A percentile compares a stretch with the other conserved stretches of the same genome.
phyloP scores from a whole-genome alignment of 2,113 vertebrate species.

The Rhinogobius similis region DNA sequence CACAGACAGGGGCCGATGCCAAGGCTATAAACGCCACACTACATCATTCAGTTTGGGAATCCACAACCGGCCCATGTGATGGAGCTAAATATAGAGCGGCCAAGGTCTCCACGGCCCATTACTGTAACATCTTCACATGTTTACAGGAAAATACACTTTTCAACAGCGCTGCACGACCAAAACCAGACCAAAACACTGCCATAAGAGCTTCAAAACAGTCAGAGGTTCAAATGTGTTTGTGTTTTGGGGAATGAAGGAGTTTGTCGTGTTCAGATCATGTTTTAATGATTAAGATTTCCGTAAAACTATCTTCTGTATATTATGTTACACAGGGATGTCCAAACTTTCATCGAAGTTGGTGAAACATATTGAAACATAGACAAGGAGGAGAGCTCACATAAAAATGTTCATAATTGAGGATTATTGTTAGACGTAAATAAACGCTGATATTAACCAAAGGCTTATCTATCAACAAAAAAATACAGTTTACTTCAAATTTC shows the following conservation, averaged over 20 bases:
- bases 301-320: too few relatives aligned
- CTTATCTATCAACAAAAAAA: too few relatives aligned
- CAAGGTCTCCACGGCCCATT: background rate
- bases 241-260: background rate
- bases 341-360: too few relatives aligned
- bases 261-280: too few relatives aligned
- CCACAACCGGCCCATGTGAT: constrained; percentile 51
- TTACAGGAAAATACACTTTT: constrained; percentile 9
- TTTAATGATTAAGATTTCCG: too few relatives aligned
- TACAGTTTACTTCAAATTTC: too few relatives aligned
- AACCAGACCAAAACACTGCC: background rate
- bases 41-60: constrained; percentile 47
- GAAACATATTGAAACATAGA: too few relatives aligned
- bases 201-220: background rate
- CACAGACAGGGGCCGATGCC: background rate
- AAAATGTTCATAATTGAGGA: too few relatives aligned
- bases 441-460: too few relatives aligned
- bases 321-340: too few relatives aligned
- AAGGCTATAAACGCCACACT: constrained; percentile 26
- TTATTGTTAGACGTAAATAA: too few relatives aligned
- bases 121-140: constrained; percentile 23
- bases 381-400: too few relatives aligned
- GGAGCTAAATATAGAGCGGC: constrained; percentile 33
- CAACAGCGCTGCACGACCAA: background rate
- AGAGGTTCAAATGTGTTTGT: background rate